Conservation (phyloP, 2,888 invertebrate genomes). For the Ramazzottius varieornatus region DNA sequence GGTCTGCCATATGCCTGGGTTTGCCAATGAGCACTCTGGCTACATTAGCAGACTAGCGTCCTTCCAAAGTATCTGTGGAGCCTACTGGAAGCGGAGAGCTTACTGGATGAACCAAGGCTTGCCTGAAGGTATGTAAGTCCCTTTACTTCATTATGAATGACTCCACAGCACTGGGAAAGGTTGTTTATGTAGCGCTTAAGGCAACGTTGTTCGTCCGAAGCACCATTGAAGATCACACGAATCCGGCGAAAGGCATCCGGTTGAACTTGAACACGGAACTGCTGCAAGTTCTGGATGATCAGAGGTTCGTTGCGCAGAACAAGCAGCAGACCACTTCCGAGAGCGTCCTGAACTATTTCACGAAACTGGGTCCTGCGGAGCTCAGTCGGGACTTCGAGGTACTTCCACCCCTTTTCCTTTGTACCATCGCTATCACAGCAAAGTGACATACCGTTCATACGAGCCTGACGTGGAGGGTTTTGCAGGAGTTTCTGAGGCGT, state of each 20-base stretch:
- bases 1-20: not conserved
- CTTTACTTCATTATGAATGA: not conserved
- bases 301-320: not conserved
- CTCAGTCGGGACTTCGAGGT: not conserved
- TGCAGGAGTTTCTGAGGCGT: not conserved
- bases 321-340: not conserved
- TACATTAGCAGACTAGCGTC: not conserved
- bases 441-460: not conserved
- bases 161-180: too few relatives aligned
- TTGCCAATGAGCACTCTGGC: not conserved
- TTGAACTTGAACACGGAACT: not conserved
- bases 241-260: slow-evolving; percentile 1
- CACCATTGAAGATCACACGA: not conserved
- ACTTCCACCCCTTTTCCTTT: not conserved
- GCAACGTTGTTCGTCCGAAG: not conserved
- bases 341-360: not conserved
- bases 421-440: not conserved
- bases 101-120: slow-evolving; percentile 1
- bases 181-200: not conserved
- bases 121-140: not conserved
- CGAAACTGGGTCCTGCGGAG: not conserved
- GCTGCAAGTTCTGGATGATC: not conserved
- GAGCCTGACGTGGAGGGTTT: too few relatives aligned
- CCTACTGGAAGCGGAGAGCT: not conserved
- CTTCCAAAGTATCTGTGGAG: not conserved